phyloP scores from a whole-genome alignment of 2,797 vertebrate species.

The Fratercula arctica region DNA sequence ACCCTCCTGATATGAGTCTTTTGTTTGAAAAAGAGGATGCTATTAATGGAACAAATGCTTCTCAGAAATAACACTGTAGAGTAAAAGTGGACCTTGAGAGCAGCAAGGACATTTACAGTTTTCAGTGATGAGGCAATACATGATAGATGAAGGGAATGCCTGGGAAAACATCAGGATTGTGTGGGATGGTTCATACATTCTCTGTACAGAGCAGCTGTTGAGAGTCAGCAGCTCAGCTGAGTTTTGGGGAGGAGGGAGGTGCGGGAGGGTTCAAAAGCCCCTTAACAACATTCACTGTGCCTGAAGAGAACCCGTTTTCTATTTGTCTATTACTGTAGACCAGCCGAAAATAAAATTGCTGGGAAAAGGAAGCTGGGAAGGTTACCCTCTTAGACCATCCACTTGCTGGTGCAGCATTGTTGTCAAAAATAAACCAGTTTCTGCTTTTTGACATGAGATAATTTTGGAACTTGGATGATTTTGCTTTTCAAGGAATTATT shows the following conservation, averaged over 20 bases:
- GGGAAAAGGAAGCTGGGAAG: neutral
- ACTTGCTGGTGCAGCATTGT: neutral
- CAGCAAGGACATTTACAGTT: neutral
- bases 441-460: neutral
- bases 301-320: neutral
- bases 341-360: neutral
- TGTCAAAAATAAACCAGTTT: neutral
- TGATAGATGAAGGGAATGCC: neutral
- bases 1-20: neutral
- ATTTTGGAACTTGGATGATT: neutral
- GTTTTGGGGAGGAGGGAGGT: neutral
- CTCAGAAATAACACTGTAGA: neutral
- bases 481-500: neutral
- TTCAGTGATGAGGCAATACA: neutral
- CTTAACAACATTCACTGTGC: neutral
- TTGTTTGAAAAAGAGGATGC: neutral
- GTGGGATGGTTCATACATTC: neutral
- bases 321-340: neutral
- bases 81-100: slow-evolving; percentile 16
- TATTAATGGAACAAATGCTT: neutral
- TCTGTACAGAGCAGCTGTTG: neutral
- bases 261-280: neutral
- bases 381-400: neutral
- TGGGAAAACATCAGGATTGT: neutral
- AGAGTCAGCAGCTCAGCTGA: neutral